A percentile compares a stretch with the other conserved stretches of the same genome.
Conservation (phyloP, 2,113 vertebrate species). For the Myanophis thanlyinensis region DNA sequence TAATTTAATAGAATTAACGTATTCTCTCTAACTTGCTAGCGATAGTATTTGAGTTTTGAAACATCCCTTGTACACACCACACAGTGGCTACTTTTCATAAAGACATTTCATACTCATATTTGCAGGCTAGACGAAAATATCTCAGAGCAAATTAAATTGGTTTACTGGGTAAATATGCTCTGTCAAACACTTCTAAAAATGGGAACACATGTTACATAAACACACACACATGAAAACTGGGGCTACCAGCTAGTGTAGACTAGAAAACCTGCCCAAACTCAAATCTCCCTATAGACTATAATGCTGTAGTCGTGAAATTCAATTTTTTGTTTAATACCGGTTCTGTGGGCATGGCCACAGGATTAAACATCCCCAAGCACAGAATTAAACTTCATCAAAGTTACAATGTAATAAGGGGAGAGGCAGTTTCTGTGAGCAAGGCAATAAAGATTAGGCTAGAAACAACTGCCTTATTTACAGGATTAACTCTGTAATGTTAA, state of each 20-base stretch:
- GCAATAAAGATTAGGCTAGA: too few species aligned
- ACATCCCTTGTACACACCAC: constrained; percentile 40
- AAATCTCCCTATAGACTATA: not conserved
- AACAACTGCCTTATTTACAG: too few species aligned
- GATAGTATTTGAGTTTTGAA: constrained; percentile 35
- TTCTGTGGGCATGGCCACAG: too few species aligned
- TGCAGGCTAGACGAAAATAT: constrained; percentile 54
- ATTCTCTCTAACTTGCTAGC: constrained; percentile 16
- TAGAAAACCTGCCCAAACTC: not conserved
- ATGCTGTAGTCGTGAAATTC: too few species aligned
- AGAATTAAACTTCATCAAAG: too few species aligned
- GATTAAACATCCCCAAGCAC: too few species aligned
- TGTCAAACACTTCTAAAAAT: constrained; percentile 43
- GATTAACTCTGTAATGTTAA: too few species aligned
- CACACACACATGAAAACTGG: constrained; percentile 15
- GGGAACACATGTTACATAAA: constrained; percentile 20
- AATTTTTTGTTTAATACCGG: too few species aligned
- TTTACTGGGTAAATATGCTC: constrained; percentile 45
- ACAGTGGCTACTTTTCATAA: constrained; percentile 45
- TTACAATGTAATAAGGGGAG: too few species aligned
- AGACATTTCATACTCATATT: constrained; percentile 40
- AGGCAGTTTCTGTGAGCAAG: too few species aligned
- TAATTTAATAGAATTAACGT: constrained; percentile 6
- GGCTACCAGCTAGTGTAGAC: not conserved
- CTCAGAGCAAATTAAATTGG: constrained; percentile 49